These are phyloP conservation scores for Eonycteris spelaea DNA, from an alignment of 2,113 vertebrate species.

Conservation along the genomic window DNA sequence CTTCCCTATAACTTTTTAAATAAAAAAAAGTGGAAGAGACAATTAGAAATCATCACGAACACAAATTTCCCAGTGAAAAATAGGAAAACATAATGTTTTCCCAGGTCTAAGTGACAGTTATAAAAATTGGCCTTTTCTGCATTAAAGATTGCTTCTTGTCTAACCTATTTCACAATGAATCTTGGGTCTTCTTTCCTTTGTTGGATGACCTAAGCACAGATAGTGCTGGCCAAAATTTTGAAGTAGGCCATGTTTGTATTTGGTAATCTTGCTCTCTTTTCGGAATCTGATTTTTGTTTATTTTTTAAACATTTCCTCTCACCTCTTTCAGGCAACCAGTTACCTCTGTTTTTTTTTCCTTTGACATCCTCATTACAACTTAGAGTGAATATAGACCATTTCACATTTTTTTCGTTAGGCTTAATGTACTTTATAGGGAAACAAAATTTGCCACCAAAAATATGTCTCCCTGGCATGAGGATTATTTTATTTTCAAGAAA, in stretches of 20 bases:
- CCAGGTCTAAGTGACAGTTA: not conserved
- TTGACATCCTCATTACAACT: not conserved
- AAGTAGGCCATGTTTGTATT: not conserved
- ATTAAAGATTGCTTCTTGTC: not conserved
- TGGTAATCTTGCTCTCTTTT: not conserved
- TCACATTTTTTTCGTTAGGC: not conserved
- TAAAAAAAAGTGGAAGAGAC: not conserved
- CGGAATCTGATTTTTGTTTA: not conserved
- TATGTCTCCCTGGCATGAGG: not conserved
- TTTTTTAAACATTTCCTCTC: not conserved
- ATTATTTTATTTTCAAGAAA: not conserved
- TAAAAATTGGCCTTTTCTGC: not conserved
- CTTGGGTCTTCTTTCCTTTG: not conserved
- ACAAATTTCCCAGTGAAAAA: conserved; percentile 15
- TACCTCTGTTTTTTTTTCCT: not conserved
- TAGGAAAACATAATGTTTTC: conserved; percentile 1
- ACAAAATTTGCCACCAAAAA: not conserved
- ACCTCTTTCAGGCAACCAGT: not conserved
- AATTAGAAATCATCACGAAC: not conserved
- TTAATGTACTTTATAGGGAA: not conserved
- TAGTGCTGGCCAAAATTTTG: not conserved
- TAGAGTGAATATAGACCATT: not conserved
- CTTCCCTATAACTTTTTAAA: not conserved
- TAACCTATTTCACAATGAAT: not conserved
- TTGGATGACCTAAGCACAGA: not conserved